Conservation (phyloP, 2,888 invertebrate species). For the Octodonta nipae region DNA sequence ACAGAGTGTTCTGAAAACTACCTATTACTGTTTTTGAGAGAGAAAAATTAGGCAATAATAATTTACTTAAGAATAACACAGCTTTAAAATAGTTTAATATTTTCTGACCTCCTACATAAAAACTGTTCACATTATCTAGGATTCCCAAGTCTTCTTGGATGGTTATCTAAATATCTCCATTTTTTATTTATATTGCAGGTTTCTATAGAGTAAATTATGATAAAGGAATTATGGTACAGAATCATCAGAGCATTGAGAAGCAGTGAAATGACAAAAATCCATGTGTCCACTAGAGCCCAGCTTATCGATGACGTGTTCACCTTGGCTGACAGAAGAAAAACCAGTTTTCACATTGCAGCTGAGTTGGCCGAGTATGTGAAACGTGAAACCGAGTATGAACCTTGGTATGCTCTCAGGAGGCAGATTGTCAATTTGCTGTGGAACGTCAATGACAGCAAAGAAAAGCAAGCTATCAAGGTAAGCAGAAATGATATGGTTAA, state of each 20-base stretch:
- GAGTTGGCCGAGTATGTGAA: conserved; percentile 53
- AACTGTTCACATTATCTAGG: too few species aligned
- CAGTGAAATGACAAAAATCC: conserved; percentile 38
- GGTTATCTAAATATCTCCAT: neutral
- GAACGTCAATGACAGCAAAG: too few species aligned
- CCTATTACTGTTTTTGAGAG: too few species aligned
- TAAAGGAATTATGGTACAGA: conserved; percentile 41
- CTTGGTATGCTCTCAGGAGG: conserved; percentile 72
- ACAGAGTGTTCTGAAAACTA: too few species aligned
- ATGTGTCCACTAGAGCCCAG: conserved; percentile 58
- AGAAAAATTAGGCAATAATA: too few species aligned
- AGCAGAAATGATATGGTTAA: too few species aligned
- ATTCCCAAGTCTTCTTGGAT: too few species aligned
- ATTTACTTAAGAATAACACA: too few species aligned
- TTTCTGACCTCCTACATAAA: too few species aligned
- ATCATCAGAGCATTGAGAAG: conserved; percentile 34
- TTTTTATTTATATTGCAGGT: conserved; percentile 38
- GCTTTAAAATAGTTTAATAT: too few species aligned
- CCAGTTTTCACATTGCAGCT: conserved; percentile 49
- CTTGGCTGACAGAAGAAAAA: conserved; percentile 51
- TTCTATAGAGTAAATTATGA: conserved; percentile 58
- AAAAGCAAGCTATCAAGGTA: too few species aligned
- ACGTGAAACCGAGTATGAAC: conserved; percentile 56
- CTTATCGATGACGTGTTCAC: conserved; percentile 67
- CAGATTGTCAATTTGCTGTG: too few species aligned